Evolutionary conservation across 2,797 vertebrate species (phyloP), one percentile per base, ranked within the genome.

Genomic region (Chaenodraco wilsoni): DNA sequence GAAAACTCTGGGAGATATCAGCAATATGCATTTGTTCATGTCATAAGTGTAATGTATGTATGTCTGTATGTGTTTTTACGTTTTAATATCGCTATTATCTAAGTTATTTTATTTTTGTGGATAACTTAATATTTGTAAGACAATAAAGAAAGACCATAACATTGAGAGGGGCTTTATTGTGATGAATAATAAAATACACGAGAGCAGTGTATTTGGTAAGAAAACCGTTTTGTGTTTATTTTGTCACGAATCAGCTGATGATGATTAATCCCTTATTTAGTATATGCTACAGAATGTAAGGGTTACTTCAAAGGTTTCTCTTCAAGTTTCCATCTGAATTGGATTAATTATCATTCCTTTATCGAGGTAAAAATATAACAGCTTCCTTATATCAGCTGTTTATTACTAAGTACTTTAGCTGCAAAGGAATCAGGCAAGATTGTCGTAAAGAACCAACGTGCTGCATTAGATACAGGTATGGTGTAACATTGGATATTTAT

Each of bases 91-190:
- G 79, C 87, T 92, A 90, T 89, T 90, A 91, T 91, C 90, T 95
- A 95, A 95, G 93, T 95, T 95, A 95, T 95, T 94, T 94, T 95
- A 94, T 95, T 95, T 94, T 94, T 95, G 93, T 95, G 93, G 90
- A 95, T 95, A 94, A 95, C 88, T 94, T 95, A 95, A 95, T 95
- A 94, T 94, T 95, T 95, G 92, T 95, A 93, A 93, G 88, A 92
- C 92, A 92, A 91, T 92, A 94, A 92, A 93, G 82, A 91, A 82
- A 90, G 85, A 87, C 68, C 84, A 84, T 84, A 88, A 89, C 87
- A 85, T 87, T 89, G 85, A 89, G 88, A 87, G 77, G 83, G 76
- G 51, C 79, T 91, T 88, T 83, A 87, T 84, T 87, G 86, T 89
- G 84, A 90, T 91, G 48, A 89, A 82, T 87, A 89, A 89, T 84